These are phyloP conservation scores for Andrena flavipes DNA, from an alignment of 2,888 invertebrate genomes.

Conservation along the genomic window DNA sequence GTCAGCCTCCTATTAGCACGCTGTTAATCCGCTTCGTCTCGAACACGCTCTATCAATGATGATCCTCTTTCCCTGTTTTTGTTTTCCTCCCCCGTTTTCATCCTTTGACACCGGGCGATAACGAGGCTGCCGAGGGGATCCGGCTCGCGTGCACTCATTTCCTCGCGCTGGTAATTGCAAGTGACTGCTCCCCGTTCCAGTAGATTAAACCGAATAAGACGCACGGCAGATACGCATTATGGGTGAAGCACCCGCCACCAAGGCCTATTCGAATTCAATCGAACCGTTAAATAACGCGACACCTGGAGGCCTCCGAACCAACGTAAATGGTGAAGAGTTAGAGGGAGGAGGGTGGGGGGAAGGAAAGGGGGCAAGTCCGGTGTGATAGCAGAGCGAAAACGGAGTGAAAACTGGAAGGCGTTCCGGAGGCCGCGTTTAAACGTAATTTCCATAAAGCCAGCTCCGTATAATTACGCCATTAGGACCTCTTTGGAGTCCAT, in stretches of 20 bases:
- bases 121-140: no score
- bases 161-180: no score
- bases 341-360: neutral
- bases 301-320: no score
- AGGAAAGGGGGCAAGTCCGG: neutral
- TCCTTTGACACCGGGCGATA: neutral
- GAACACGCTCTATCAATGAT: neutral
- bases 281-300: no score
- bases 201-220: no score
- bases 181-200: no score
- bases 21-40: slow-evolving; percentile 34
- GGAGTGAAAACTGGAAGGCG: slow-evolving; percentile 54
- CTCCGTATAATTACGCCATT: slow-evolving; percentile 69
- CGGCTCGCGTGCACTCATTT: neutral
- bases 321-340: neutral
- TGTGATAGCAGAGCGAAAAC: slow-evolving; percentile 37
- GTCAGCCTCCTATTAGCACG: slow-evolving; percentile 2
- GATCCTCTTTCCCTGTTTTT: neutral
- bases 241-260: no score
- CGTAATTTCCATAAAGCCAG: slow-evolving; percentile 68
- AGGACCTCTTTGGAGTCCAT: slow-evolving; percentile 70
- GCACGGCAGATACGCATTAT: no score
- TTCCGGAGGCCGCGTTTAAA: slow-evolving; percentile 61
- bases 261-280: neutral
- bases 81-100: neutral